Base-by-base conservation (phyloP, 53 echinoderm and acorn worm genomes). In the Holothuria scabra region DNA sequence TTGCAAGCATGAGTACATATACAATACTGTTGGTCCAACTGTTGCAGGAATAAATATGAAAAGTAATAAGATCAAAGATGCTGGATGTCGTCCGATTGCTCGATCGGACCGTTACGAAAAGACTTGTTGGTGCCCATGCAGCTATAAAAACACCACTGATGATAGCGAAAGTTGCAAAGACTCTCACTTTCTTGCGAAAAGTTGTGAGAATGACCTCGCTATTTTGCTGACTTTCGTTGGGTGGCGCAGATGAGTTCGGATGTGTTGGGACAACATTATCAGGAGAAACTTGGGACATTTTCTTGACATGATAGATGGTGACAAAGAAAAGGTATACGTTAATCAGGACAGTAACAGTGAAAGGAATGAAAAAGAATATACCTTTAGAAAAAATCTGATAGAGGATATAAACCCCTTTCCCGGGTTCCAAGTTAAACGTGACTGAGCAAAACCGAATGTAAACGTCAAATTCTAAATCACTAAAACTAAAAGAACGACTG, bases 241-340 rank as follows among this genome's bases (percentile, higher is more conserved):
- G 4, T 24, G 60, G 60, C 8, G 24, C 21, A 3, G 35, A 35
- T 4, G 3, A 6, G 35, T 35, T 35, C 6, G 35, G 3, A 4
- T 35, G 35, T 35, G 35, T 35, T 4, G 35, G 3, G 6, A 4
- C 3, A 4, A 4, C 6, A 35, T 35, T 35, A 4, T 35, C 35
- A 6, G 3, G 3, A 5, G 21, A 21, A 60, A 60, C 60, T 2
- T 3, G 5, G 4, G 60, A 60, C 60, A 60, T 60, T 60, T 60
- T 60, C 60, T 24, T 60, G 21, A 24, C 60, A n/a, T 60, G 60
- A 60, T 21, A 60, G 8, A 60, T 21, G 3, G 60, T 60, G 21
- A 60, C 60, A 24, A 60, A n/a, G 60, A 60, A 24, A 60, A 60
- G 60, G 60, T 60, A 60, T 4, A 60, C 60, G 8, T 60, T 60